phyloP scores from a whole-genome alignment of 2,113 vertebrate species.

The Chionis minor region DNA sequence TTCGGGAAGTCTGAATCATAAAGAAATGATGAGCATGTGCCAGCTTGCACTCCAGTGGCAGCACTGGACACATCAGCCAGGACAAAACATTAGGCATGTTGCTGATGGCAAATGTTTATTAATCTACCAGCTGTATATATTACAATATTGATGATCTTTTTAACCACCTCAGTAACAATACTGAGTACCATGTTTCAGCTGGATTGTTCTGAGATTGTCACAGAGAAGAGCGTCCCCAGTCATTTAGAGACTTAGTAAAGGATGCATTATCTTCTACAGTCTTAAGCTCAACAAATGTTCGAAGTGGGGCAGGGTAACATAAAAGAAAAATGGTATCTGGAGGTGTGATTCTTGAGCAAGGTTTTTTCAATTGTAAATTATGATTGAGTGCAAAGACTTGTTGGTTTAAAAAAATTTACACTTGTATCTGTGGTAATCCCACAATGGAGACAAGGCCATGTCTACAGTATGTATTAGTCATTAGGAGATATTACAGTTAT shows the following conservation, averaged over 20 bases:
- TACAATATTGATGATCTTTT: neutral
- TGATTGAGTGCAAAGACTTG: neutral
- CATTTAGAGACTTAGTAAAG: neutral
- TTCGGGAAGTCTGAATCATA: neutral
- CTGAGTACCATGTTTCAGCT: neutral
- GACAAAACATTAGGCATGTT: neutral
- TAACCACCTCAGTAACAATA: neutral
- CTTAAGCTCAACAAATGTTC: neutral
- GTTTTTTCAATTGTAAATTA: neutral
- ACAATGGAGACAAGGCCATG: neutral
- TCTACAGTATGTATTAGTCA: neutral
- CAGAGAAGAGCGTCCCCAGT: neutral
- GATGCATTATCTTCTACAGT: neutral
- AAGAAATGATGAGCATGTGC: neutral
- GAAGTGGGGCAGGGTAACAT: neutral
- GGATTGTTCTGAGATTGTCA: neutral
- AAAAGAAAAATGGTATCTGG: neutral
- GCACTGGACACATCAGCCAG: neutral
- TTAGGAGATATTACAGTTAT: neutral
- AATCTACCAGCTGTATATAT: neutral
- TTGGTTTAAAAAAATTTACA: neutral
- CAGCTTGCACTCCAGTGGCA: neutral
- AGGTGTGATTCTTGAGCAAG: neutral
- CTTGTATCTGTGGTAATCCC: neutral
- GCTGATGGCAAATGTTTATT: neutral